Evolutionary conservation across 2,797 vertebrate genomes (phyloP), one percentile per base, ranked within the genome.

Genomic region (Cynodonichthys magdalenae): DNA sequence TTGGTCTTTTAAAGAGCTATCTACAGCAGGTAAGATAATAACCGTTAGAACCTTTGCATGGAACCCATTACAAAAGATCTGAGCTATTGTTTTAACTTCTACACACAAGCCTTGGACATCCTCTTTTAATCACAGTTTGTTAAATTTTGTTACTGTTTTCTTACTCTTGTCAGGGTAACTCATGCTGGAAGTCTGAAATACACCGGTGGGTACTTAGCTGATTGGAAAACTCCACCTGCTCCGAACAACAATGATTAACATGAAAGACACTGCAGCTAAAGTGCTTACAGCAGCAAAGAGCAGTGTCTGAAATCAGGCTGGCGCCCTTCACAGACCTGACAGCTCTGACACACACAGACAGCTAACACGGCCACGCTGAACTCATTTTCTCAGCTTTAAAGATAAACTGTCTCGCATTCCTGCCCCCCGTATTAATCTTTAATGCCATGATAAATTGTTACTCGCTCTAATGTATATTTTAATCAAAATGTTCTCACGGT

Each of bases 311-410:
- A 86, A 69, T 65, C 80, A 73, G 80, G 67, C 61, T 17, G 66
- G 64, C 77, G 87, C 88, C 87, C 85, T 87, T 89, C 85, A 89
- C 81, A 55, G 65, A 69, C 75, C 69, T 66, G 81, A 83, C 81
- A 81, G 73, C 78, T 66, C 65, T 47, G 50, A 71, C 77, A 70
- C 71, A 62, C 66, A 75, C 66, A 67, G 34, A 66, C 67, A 69
- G 36, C 64, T 20, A n/a, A 47, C 52, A 65, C 51, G 50, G 24
- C 41, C 60, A 65, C 54, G 50, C 59, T 27, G 12, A 53, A 51
- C 67, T 55, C 66, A 53, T 52, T 55, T 53, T 46, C 46, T 44
- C 42, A 24, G 51, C 60, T 69, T 71, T 71, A 27, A 67, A 66
- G 49, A 60, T 58, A 72, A 62, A 65, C 12, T 1, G 19, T 42